Evolutionary conservation across 2,113 vertebrate species (phyloP).

Genomic region (Pao palembangensis): DNA sequence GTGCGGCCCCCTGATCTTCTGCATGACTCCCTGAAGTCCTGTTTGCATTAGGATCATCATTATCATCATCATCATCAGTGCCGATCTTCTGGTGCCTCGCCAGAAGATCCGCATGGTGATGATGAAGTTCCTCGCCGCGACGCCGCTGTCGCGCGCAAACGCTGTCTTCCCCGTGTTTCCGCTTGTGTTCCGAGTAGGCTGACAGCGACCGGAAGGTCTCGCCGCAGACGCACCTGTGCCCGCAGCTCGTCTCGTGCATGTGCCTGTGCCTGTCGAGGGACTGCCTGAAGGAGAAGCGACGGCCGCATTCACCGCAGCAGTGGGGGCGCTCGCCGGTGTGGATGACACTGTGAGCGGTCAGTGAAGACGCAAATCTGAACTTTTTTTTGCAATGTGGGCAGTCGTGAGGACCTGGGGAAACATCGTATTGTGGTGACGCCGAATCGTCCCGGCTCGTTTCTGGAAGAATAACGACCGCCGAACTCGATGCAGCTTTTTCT

Average conservation of each 20-base stretch:
- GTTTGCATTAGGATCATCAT: neutral
- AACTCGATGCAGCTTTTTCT: slow-evolving; percentile 1
- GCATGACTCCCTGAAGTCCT: neutral
- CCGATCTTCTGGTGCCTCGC: slow-evolving; percentile 55
- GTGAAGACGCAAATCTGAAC: slow-evolving; percentile 79
- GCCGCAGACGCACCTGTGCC: slow-evolving; percentile 42
- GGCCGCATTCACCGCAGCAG: slow-evolving; percentile 57
- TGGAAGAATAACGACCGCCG: neutral
- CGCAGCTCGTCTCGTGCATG: slow-evolving; percentile 41
- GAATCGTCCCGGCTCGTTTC: neutral
- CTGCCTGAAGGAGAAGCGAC: slow-evolving; percentile 69
- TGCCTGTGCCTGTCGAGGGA: slow-evolving; percentile 62
- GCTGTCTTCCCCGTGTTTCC: slow-evolving; percentile 28
- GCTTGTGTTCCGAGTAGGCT: slow-evolving; percentile 45
- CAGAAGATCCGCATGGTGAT: slow-evolving; percentile 14
- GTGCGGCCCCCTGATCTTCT: neutral
- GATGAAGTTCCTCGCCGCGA: too few relatives aligned
- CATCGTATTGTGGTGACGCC: neutral
- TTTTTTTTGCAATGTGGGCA: slow-evolving; percentile 77
- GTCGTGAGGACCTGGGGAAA: slow-evolving; percentile 37
- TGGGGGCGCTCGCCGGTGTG: slow-evolving; percentile 71
- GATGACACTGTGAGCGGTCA: slow-evolving; percentile 77
- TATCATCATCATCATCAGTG: slow-evolving; percentile 16
- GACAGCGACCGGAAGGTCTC: slow-evolving; percentile 35
- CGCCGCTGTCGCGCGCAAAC: too few relatives aligned